Base-by-base conservation (phyloP, 2,888 invertebrate genomes). In the Ophion costatus region DNA sequence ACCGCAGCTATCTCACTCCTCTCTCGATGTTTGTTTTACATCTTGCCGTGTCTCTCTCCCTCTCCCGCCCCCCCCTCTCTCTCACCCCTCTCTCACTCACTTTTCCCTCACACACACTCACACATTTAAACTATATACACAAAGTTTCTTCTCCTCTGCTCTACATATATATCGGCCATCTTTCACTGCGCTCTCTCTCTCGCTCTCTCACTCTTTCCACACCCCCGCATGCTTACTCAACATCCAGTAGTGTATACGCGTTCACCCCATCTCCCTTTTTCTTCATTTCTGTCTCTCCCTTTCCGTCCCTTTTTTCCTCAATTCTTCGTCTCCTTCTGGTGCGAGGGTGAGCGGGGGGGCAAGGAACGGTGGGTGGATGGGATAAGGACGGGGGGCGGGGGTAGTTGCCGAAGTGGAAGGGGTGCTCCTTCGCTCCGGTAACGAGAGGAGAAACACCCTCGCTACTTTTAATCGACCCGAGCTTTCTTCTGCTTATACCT, bases 391-490 rank as follows among this genome's bases (percentile, higher is more conserved):
- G 38, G 38, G 38, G 38, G 71, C 20, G 17, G 73, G 24, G 64
- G 17, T 14, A 24, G 42, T 45, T 56, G 73, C 10, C 70, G 73
- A 73, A 17, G 33, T 57, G 56, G 42, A 73, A 66, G 73, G 80
- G 67, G 74, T 80, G 80, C 89, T 89, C 89, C 89, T 88, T 89
- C 90, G 91, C 91, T 90, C 90, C 90, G 91, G 92, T 93, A 93
- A 93, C 93, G 93, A 93, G 93, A 93, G 93, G 93, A 93, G 93
- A 93, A 93, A 93, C 93, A 93, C 93, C 93, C 93, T 94, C 93
- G 93, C 93, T 93, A 93, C 93, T 93, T 94, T 94, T 94, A 94
- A 93, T 94, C 93, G 93, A 93, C 93, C 93, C 93, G 92, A 92
- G 93, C 93, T 94, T 93, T 94, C 93, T 93, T 93, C 92, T 92